Evolutionary conservation across 2,113 vertebrate species (phyloP), one percentile per base, ranked within the genome.

Genomic region (Alethe castanea): DNA sequence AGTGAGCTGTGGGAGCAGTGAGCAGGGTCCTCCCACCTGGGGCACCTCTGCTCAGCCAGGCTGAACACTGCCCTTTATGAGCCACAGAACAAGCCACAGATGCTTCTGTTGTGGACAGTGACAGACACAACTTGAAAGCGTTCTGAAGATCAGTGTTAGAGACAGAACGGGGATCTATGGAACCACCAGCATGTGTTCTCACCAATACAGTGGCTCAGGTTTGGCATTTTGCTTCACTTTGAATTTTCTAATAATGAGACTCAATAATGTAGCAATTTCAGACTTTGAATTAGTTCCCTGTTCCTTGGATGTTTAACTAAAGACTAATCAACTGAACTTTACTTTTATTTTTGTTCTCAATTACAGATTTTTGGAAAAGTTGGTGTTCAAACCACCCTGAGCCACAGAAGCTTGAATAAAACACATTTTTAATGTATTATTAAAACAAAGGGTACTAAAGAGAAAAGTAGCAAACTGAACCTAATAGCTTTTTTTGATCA

Each of bases 11-110:
- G 67, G 53, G 23, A 50, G 53, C 66, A 42, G 45, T 18, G 56
- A 85, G 61, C 3, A 20, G 47, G 29, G 47, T 42, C 19, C 79
- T 72, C 73, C 8, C 11, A 4, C 14, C 14, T 11, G 4, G 16
- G 26, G 78, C 50, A 18, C 29, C 48, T 64, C 26, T 18, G 45
- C 62, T 57, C 15, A 25, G 18, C 38, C 24, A 22, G 31, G 19
- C 42, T 8, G 19, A 79, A 6, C 11, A 0, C 33, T 8, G 19
- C 26, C 5, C 23, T 81, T 57, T 64, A 17, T 3, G 20, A 3
- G 11, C 19, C 81, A 44, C 48, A 48, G 64, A 76, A 73, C 36
- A 74, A 29, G 29, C 22, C 33, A 29, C 0, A 0, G 2, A 0
- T 48, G 19, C 16, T 12, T 28, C 26, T 53, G 18, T 35, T 36